Conservation (phyloP, 30 jellyfish, hydroid and myxozoan species). For the Pelagia noctiluca region DNA sequence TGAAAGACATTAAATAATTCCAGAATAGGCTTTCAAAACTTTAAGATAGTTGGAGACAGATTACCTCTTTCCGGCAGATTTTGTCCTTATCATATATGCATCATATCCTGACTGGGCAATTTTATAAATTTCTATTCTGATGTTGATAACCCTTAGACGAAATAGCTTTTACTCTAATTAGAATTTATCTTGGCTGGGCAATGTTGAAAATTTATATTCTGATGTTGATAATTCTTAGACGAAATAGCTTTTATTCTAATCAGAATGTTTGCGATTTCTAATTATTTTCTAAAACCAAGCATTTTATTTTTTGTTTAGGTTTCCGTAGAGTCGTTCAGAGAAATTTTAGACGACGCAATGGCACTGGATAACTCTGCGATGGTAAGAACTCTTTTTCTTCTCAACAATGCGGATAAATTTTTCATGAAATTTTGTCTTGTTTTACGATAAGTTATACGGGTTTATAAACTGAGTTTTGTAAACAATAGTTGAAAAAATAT, state of each 20-base stretch:
- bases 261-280: neutral
- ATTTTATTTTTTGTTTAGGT: conserved; percentile 42
- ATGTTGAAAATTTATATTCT: neutral
- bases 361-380: neutral
- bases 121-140: neutral
- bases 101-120: neutral
- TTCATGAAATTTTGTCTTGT: neutral
- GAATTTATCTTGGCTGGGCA: neutral
- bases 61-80: too few species aligned
- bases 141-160: neutral
- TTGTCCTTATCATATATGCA: too few species aligned
- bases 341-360: conserved; percentile 59
- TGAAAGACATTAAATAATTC: too few species aligned
- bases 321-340: conserved; percentile 68
- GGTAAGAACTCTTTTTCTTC: neutral
- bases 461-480: neutral
- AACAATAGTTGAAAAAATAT: neutral
- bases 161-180: neutral
- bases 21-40: too few species aligned
- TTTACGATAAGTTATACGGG: neutral
- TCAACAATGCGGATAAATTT: neutral
- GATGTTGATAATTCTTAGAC: neutral
- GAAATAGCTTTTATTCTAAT: neutral
- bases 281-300: neutral
- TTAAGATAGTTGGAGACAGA: too few species aligned